These are phyloP conservation scores for Falco punctatus DNA, from an alignment of 2,113 vertebrate genomes.

Conservation along the genomic window DNA sequence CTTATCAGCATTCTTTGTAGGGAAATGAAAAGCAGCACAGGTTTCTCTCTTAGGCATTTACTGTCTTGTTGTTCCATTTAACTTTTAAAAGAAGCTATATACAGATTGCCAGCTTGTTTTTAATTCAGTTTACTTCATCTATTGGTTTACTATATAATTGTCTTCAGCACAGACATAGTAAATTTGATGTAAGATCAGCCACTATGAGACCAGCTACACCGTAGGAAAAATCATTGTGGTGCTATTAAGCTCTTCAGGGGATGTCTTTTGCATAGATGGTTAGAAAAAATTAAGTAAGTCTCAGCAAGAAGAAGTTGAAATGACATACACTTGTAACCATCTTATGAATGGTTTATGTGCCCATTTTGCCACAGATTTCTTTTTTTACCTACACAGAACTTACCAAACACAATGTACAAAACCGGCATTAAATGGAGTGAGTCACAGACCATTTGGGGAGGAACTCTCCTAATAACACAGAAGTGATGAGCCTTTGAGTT, in stretches of 20 bases:
- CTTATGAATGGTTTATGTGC: not conserved
- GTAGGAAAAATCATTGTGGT: not conserved
- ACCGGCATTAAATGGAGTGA: not conserved
- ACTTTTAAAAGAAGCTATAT: not conserved
- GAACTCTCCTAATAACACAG: not conserved
- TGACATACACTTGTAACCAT: not conserved
- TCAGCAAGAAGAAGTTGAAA: not conserved
- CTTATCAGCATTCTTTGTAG: not conserved
- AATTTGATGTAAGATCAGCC: not conserved
- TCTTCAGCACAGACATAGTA: not conserved
- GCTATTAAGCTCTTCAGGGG: not conserved
- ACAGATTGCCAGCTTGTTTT: not conserved
- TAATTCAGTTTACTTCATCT: not conserved
- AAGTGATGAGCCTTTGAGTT: not conserved
- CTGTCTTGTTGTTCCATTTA: not conserved
- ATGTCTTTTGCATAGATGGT: not conserved
- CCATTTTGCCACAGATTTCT: not conserved
- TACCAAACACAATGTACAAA: not conserved
- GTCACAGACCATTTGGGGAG: not conserved
- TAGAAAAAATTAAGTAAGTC: not conserved
- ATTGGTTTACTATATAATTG: not conserved
- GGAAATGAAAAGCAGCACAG: not conserved
- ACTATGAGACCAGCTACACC: not conserved
- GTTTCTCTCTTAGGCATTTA: not conserved
- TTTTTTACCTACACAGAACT: not conserved